Percentiles rank a stretch among this genome's conserved stretches.
phyloP scores from a whole-genome alignment of 2,113 vertebrate genomes.

The Phaetusa simplex region DNA sequence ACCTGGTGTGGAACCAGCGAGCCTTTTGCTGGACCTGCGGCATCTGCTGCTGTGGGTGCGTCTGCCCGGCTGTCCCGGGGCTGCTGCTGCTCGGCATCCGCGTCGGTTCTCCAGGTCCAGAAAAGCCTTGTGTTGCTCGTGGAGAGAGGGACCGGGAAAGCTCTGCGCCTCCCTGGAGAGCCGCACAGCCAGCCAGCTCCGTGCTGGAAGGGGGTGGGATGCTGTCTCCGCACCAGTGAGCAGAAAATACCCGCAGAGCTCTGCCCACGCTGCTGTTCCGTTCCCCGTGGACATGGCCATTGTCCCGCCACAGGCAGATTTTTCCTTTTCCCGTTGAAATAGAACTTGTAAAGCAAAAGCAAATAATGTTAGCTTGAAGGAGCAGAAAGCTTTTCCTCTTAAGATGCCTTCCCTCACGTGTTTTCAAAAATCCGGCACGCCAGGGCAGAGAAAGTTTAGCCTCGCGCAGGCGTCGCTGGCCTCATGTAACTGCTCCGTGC shows the following conservation, averaged over 20 bases:
- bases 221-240: background rate
- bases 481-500: background rate
- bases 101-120: background rate
- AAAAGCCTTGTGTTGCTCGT: fast-evolving
- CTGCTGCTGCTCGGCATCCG: background rate
- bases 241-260: background rate
- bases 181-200: fast-evolving
- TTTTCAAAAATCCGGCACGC: background rate
- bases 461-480: fast-evolving
- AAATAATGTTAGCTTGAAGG: background rate
- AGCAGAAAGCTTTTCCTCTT: background rate
- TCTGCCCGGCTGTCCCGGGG: background rate
- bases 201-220: background rate
- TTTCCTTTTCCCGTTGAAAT: fast-evolving
- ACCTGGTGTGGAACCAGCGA: background rate
- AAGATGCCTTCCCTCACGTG: background rate
- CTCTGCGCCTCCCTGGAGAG: background rate
- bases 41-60: background rate
- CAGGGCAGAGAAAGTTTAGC: background rate
- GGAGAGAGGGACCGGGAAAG: background rate
- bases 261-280: background rate
- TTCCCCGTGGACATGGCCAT: fast-evolving
- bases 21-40: fast-evolving
- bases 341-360: background rate
- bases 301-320: fast-evolving